Percentiles rank a stretch among this genome's conserved stretches.
Evolutionary conservation across 2,888 invertebrate genomes (phyloP).

Genomic region (Cantharis flavilabris): DNA sequence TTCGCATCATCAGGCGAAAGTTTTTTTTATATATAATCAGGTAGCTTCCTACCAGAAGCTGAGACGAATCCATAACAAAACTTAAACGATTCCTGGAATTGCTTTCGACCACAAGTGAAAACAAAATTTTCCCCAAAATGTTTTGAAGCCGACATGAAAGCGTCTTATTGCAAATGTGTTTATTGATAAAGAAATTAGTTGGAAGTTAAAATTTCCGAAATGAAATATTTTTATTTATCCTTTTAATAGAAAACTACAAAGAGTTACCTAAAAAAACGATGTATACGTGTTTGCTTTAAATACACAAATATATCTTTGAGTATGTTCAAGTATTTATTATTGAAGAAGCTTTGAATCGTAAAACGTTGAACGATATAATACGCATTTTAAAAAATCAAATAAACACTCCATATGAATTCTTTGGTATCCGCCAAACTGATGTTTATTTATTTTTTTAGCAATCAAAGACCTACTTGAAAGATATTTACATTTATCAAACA

Average conservation of each 20-base stretch:
- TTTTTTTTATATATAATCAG: neutral
- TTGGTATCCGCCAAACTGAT: constrained; percentile 24
- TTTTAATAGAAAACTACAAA: neutral
- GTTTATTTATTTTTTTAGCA: constrained; percentile 26
- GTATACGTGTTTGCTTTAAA: constrained; percentile 11
- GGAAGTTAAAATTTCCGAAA: neutral
- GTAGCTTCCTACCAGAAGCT: neutral
- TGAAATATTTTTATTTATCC: neutral
- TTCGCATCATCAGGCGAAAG: neutral
- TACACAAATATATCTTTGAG: constrained; percentile 22
- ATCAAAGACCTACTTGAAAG: constrained; percentile 33
- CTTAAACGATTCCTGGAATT: neutral
- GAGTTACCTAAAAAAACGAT: neutral
- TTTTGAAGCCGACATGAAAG: neutral
- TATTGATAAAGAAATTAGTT: neutral
- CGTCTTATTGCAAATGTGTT: neutral
- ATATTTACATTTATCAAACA: constrained; percentile 34
- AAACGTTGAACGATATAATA: constrained; percentile 26
- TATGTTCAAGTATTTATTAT: constrained; percentile 29
- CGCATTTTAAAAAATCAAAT: constrained; percentile 25
- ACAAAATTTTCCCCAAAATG: neutral
- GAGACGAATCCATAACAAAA: neutral
- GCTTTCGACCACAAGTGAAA: neutral
- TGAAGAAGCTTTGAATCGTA: constrained; percentile 7
- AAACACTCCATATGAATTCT: constrained; percentile 29